Conservation (phyloP, 2,113 vertebrate species). For the Phalacrocorax aristotelis region DNA sequence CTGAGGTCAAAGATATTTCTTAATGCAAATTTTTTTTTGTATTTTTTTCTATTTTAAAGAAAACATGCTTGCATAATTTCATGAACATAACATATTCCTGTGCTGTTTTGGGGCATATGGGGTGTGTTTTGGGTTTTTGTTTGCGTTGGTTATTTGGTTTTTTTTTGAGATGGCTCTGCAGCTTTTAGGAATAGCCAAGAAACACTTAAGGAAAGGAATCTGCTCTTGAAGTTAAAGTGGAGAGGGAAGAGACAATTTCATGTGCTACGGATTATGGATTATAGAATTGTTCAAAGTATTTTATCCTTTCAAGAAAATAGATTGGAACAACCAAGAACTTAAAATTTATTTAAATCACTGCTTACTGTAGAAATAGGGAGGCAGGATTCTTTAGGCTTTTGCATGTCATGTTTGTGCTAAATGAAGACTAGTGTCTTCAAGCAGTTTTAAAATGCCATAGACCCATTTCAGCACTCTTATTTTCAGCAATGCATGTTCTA, state of each 20-base stretch:
- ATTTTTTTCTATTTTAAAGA: neutral
- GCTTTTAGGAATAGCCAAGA: neutral
- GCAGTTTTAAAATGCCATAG: neutral
- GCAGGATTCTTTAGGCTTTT: neutral
- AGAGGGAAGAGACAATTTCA: neutral
- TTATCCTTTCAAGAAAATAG: neutral
- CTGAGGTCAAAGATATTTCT: neutral
- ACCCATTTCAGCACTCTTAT: neutral
- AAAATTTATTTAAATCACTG: neutral
- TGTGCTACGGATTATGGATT: neutral
- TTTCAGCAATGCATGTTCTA: neutral
- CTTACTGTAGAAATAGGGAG: neutral
- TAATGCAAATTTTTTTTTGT: accelerated
- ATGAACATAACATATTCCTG: neutral
- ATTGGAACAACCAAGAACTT: neutral
- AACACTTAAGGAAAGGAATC: neutral
- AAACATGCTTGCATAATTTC: neutral
- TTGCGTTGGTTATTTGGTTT: too few relatives aligned
- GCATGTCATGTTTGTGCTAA: neutral
- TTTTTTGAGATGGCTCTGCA: neutral
- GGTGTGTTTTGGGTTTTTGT: neutral
- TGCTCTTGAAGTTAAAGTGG: neutral
- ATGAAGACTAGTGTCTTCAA: neutral
- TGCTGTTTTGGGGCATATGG: neutral
- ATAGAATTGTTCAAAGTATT: neutral